Conservation (phyloP, 2,797 vertebrate genomes). For the Neoniphon sammara region DNA sequence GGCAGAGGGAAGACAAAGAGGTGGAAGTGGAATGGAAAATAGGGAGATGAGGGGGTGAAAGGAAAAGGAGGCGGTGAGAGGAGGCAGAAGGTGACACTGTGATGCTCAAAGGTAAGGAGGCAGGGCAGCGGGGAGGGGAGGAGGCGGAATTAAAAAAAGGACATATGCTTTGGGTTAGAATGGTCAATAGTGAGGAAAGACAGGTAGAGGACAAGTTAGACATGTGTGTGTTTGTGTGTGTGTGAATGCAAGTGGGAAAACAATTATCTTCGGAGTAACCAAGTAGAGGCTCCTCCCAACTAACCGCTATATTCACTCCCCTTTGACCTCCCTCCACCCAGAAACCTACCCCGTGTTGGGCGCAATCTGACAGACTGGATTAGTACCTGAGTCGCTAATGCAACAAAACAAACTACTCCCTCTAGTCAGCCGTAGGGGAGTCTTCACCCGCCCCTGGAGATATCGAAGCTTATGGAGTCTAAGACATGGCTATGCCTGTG, state of each 20-base stretch:
- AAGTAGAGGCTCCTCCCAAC: background rate
- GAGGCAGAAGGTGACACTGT: constrained; percentile 4
- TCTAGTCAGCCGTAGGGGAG: constrained; percentile 14
- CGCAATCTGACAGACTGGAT: background rate
- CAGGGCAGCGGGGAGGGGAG: no score
- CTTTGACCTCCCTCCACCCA: background rate
- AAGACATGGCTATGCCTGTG: background rate
- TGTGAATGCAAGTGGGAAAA: constrained; percentile 7
- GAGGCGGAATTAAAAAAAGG: no score
- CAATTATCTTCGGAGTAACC: background rate
- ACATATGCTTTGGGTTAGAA: no score
- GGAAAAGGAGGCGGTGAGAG: constrained; percentile 1
- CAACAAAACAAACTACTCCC: constrained; percentile 26
- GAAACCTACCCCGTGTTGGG: constrained; percentile 4
- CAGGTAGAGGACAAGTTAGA: background rate
- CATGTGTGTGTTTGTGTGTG: background rate
- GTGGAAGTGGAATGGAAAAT: background rate
- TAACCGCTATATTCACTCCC: background rate
- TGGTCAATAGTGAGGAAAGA: background rate
- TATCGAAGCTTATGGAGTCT: constrained; percentile 51
- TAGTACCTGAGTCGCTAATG: background rate
- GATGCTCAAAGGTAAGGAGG: background rate
- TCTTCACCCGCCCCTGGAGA: constrained; percentile 28
- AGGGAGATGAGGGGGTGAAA: constrained; percentile 5
- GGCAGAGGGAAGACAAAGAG: constrained; percentile 24